Conservation (phyloP, 2,797 vertebrate genomes). For the Cebuella pygmaea region DNA sequence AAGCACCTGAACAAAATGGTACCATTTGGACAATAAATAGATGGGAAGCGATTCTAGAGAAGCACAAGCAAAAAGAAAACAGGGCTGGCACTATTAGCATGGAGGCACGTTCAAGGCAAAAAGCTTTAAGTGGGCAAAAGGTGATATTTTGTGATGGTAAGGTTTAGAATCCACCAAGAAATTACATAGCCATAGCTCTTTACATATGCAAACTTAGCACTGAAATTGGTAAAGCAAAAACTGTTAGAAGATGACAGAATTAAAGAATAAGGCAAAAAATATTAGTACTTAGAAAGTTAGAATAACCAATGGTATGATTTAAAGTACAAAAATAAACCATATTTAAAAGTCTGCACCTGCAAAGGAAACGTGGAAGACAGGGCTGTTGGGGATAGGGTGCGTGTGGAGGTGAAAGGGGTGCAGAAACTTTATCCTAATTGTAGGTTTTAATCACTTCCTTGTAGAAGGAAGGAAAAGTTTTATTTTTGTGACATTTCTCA, state of each 20-base stretch:
- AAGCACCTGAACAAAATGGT: background rate
- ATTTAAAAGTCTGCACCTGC: background rate
- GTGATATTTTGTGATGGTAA: background rate
- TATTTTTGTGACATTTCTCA: constrained; percentile 59
- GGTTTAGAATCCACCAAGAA: background rate
- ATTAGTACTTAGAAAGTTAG: background rate
- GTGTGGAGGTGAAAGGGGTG: background rate
- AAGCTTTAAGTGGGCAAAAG: background rate
- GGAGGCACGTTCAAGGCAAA: background rate
- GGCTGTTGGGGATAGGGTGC: background rate
- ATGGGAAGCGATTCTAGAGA: background rate
- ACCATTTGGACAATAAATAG: background rate
- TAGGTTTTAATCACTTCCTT: background rate
- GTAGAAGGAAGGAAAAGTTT: background rate
- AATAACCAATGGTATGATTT: background rate
- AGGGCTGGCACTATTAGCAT: background rate
- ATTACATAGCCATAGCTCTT: background rate
- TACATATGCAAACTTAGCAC: background rate
- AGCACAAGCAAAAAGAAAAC: background rate
- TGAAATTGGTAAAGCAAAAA: background rate
- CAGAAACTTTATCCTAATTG: background rate
- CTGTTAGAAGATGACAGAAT: background rate
- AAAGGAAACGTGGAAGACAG: background rate
- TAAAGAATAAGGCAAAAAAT: background rate
- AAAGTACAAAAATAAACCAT: background rate